phyloP scores from a whole-genome alignment of 1,140 invertebrate species.

The Eumaeus atala region DNA sequence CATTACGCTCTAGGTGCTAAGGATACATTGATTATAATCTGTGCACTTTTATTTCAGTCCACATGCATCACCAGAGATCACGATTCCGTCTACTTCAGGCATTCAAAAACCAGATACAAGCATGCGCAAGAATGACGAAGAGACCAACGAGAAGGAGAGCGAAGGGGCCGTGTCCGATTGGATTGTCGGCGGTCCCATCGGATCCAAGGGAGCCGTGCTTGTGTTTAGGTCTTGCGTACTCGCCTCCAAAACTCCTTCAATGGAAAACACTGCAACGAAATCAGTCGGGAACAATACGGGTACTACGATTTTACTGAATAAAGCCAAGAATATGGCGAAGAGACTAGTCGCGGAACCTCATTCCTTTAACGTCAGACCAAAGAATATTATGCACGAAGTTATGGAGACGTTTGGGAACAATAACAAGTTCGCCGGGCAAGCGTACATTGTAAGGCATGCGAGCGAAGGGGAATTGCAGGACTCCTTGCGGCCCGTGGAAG shows the following conservation, averaged over 20 bases:
- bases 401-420: slow-evolving; percentile 64
- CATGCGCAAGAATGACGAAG: slow-evolving; percentile 60
- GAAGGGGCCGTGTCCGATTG: slow-evolving; percentile 78
- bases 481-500: slow-evolving; percentile 41
- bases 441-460: slow-evolving; percentile 56
- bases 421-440: slow-evolving; percentile 46
- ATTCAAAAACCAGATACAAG: slow-evolving; percentile 42
- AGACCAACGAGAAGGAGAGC: slow-evolving; percentile 38
- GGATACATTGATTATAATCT: too few species aligned
- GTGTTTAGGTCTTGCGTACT: slow-evolving; percentile 76
- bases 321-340: slow-evolving; percentile 64
- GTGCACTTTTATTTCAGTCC: slow-evolving; percentile 42
- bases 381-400: slow-evolving; percentile 66
- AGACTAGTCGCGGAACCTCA: slow-evolving; percentile 60
- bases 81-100: slow-evolving; percentile 64
- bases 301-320: slow-evolving; percentile 58
- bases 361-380: slow-evolving; percentile 50
- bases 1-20: too few species aligned
- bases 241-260: slow-evolving; percentile 60
- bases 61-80: slow-evolving; percentile 62
- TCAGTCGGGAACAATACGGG: slow-evolving; percentile 58
- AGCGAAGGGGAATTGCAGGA: slow-evolving; percentile 47
- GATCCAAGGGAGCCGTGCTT: slow-evolving; percentile 71
- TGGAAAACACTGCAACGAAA: slow-evolving; percentile 55
- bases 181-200: slow-evolving; percentile 73